Evolutionary conservation across 2,797 vertebrate species (phyloP).

Genomic region (Hylomyscus alleni): DNA sequence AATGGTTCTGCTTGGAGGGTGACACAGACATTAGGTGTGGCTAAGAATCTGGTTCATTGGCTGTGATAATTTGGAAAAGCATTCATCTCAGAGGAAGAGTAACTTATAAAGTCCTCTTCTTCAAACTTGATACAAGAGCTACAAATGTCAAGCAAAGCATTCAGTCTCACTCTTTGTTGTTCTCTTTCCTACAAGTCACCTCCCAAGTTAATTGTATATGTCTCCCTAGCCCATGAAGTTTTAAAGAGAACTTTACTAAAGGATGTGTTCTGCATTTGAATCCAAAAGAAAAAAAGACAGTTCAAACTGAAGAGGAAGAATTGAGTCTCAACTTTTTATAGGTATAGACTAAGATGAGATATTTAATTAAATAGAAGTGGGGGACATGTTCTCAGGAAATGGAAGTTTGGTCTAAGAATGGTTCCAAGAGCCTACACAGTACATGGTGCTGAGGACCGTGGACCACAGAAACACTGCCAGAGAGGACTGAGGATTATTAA

Average conservation of each 20-base stretch:
- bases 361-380: neutral
- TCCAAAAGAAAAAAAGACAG: neutral
- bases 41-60: too few species aligned
- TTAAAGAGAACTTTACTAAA: constrained; percentile 25
- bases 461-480: neutral
- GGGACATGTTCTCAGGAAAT: neutral
- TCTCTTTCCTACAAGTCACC: too few species aligned
- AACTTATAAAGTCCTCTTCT: too few species aligned
- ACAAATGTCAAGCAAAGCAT: too few species aligned
- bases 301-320: neutral
- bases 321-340: neutral
- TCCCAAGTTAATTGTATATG: too few species aligned
- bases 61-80: too few species aligned
- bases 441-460: neutral
- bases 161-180: too few species aligned
- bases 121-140: too few species aligned
- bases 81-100: too few species aligned
- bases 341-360: neutral
- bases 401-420: neutral
- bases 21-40: too few species aligned
- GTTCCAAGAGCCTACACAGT: neutral
- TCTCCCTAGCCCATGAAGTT: constrained; percentile 3
- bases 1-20: too few species aligned
- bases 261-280: neutral
- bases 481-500: neutral